A percentile compares a stretch with the other conserved stretches of the same genome.
These are phyloP conservation scores for Brachyhypopomus occidentalis DNA, from an alignment of 2,113 vertebrate species.

Conservation along the genomic window DNA sequence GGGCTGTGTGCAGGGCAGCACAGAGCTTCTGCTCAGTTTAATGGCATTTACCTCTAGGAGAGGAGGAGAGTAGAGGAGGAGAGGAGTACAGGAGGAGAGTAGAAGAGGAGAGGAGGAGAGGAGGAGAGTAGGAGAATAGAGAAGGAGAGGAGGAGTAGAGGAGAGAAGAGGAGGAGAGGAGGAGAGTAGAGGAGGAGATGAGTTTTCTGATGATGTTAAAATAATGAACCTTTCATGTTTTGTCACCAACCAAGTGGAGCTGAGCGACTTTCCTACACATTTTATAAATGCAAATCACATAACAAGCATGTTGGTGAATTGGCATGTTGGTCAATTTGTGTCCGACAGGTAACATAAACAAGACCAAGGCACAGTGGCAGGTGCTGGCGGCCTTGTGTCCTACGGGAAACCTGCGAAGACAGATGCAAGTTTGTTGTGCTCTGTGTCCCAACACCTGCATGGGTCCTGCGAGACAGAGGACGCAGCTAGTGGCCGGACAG, in stretches of 20 bases:
- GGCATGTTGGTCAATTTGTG: background rate
- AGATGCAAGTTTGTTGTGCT: background rate
- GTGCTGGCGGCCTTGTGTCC: background rate
- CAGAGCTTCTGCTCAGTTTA: background rate
- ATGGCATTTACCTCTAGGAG: slow-evolving; percentile 21
- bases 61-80: too few relatives aligned
- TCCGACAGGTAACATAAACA: background rate
- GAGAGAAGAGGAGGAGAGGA: too few relatives aligned
- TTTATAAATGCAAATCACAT: background rate
- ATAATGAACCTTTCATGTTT: background rate
- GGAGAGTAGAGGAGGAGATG: too few relatives aligned
- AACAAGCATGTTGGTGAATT: too few relatives aligned
- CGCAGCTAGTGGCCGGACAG: slow-evolving; percentile 1
- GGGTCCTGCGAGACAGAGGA: background rate
- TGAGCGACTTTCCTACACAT: background rate
- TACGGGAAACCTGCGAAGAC: background rate
- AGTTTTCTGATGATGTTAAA: background rate
- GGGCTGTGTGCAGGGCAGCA: background rate
- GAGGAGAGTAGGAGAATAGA: too few relatives aligned
- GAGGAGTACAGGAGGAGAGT: background rate
- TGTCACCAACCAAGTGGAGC: background rate
- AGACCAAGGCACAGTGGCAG: background rate
- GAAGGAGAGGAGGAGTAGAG: too few relatives aligned
- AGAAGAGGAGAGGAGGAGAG: background rate
- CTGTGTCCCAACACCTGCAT: background rate